Conservation (phyloP, 2,888 invertebrate genomes). For the Sphaeridia pumilis region DNA sequence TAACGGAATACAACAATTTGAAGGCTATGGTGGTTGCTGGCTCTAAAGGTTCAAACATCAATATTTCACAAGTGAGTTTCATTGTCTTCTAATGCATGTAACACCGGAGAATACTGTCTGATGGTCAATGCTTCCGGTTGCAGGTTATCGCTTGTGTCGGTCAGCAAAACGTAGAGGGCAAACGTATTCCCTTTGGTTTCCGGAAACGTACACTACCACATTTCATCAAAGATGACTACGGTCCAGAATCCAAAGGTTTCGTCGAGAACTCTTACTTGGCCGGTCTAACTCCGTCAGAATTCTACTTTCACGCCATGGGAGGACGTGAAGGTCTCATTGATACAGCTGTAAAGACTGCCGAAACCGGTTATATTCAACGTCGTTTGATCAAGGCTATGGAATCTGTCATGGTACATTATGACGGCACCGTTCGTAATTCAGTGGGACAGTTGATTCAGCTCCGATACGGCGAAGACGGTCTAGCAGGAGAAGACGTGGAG, state of each 20-base stretch:
- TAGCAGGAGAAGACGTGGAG: conserved; percentile 93
- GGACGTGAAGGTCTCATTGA: conserved; percentile 99
- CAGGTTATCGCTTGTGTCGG: conserved; percentile 99
- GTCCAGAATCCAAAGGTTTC: conserved; percentile 98
- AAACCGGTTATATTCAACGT: conserved; percentile 98
- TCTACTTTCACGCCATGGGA: conserved; percentile 99
- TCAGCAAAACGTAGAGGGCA: conserved; percentile 99
- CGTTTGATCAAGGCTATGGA: conserved; percentile 99
- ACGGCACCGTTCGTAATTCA: conserved; percentile 95
- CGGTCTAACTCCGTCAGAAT: conserved; percentile 96
- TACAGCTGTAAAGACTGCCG: conserved; percentile 99
- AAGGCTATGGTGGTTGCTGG: conserved; percentile 99
- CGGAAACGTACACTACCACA: conserved; percentile 96
- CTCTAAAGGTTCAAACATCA: conserved; percentile 98
- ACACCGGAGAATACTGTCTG: too few species aligned
- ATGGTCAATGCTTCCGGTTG: conserved; percentile 23
- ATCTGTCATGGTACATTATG: conserved; percentile 97
- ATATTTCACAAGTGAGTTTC: conserved; percentile 95
- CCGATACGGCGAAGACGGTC: conserved; percentile 96
- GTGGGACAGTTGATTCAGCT: conserved; percentile 90
- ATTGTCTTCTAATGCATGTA: too few species aligned
- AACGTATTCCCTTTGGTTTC: conserved; percentile 99
- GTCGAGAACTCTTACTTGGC: conserved; percentile 99
- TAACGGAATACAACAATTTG: conserved; percentile 97
- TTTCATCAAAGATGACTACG: conserved; percentile 99